Evolutionary conservation across 23 tunicate species (phyloP).

Genomic region (Ciona savignyi): DNA sequence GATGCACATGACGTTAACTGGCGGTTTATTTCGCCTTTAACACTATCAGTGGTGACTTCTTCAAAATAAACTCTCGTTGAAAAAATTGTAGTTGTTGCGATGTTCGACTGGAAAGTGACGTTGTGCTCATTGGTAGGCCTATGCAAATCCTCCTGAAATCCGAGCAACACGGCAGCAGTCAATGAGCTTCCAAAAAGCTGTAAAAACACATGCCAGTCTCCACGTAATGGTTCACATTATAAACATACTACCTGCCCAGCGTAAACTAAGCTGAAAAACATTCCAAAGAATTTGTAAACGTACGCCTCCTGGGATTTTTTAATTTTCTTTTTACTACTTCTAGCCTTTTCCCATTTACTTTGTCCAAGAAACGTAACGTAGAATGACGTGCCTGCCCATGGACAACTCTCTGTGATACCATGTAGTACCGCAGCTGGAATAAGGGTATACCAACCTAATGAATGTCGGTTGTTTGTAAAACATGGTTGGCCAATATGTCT

Average conservation of each 20-base stretch:
- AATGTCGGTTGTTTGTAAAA: not conserved
- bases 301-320: not conserved
- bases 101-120: too few relatives aligned
- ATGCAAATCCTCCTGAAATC: not conserved
- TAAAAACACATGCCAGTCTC: not conserved
- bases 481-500: not conserved
- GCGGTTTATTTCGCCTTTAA: not conserved
- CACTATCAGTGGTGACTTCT: not conserved
- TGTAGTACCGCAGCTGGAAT: slow-evolving; percentile 30
- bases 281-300: not conserved
- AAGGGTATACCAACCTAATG: slow-evolving; percentile 36
- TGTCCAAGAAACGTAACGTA: slow-evolving; percentile 39
- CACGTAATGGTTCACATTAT: not conserved
- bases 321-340: not conserved
- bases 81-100: not conserved
- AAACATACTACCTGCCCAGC: not conserved
- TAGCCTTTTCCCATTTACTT: slow-evolving; percentile 6
- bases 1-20: not conserved
- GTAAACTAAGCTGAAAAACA: not conserved
- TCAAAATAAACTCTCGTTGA: not conserved
- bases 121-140: not conserved
- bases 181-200: not conserved
- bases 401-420: slow-evolving; percentile 40
- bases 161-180: not conserved
- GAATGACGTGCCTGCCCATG: slow-evolving; percentile 46